Evolutionary conservation across 1,140 invertebrate genomes (phyloP), one percentile per base, ranked within the genome.

Genomic region (Batillaria attramentaria): DNA sequence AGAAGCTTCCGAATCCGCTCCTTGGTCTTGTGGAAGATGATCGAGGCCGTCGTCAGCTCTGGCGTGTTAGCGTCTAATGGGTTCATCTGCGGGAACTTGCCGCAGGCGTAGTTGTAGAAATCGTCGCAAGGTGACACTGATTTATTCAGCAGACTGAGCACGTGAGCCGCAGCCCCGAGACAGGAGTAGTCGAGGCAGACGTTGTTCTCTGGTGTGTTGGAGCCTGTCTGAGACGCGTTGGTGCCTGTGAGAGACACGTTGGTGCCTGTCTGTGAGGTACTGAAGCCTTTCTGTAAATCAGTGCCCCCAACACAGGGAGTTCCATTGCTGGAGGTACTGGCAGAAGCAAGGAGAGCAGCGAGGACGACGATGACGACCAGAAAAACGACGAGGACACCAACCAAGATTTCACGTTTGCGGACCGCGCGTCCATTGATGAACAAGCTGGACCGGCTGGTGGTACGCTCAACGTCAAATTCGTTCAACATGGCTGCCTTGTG

Each of bases 401-500:
- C 31, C 31, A 65, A 3, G 4, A 65, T 6, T 35, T 65, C 62
- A 8, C 62, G 62, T 4, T n/a, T 28, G 8, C 3, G 33, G 28
- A 65, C 33, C 31, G 10, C 5, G 62, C 33, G 37, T 28, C 10
- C 2, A 28, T 65, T 65, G 62, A 33, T n/a, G 42, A 72, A 66
- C 20, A 87, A 77, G 69, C 83, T 83, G 24, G 84, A 83, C 13
- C 79, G 68, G 54, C 81, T 82, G 24, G 79, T 62, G 13, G 78
- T 83, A 37, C 83, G 79, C 24, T 77, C 41, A 66, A 79, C 81
- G 74, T 82, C 83, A 70, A 87, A 87, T 60, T 85, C 81, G 20
- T 82, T 82, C 60, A n/a, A n/a, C n/a, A n/a, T n/a, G n/a, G n/a
- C n/a, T n/a, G n/a, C n/a, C n/a, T n/a, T n/a, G n/a, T n/a, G n/a